These are phyloP conservation scores for Stegodyphus mimosarum DNA, from an alignment of 1,140 invertebrate species.

Conservation along the genomic window DNA sequence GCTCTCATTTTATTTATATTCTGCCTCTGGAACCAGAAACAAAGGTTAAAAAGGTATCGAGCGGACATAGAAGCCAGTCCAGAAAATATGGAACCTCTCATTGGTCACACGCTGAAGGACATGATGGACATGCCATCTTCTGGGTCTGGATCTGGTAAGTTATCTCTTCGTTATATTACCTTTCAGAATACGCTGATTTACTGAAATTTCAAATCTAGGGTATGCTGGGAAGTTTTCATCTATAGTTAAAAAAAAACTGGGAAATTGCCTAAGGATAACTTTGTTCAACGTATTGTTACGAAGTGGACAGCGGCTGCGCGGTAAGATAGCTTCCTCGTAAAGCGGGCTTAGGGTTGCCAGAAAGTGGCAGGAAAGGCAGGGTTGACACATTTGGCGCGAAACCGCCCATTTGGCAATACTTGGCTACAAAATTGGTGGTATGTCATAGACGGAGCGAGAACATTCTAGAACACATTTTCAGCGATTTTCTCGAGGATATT, in stretches of 20 bases:
- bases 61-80: constrained; percentile 31
- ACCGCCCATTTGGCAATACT: too few species aligned
- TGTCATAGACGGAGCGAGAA: too few species aligned
- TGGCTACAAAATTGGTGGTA: too few species aligned
- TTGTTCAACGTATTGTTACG: not conserved
- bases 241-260: too few species aligned
- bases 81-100: constrained; percentile 26
- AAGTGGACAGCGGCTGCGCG: too few species aligned
- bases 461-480: too few species aligned
- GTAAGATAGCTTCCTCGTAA: too few species aligned
- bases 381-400: too few species aligned
- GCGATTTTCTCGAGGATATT: too few species aligned
- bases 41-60: not conserved
- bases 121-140: constrained; percentile 28
- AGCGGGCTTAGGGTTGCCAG: too few species aligned
- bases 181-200: not conserved
- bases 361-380: too few species aligned
- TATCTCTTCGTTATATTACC: not conserved
- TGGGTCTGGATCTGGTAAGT: constrained; percentile 45
- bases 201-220: not conserved
- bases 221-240: not conserved
- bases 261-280: not conserved
- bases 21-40: constrained; percentile 17
- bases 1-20: not conserved
- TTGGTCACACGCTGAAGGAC: constrained; percentile 11